Evolutionary conservation across 1,140 invertebrate genomes (phyloP).

Genomic region (Hestina assimilis): DNA sequence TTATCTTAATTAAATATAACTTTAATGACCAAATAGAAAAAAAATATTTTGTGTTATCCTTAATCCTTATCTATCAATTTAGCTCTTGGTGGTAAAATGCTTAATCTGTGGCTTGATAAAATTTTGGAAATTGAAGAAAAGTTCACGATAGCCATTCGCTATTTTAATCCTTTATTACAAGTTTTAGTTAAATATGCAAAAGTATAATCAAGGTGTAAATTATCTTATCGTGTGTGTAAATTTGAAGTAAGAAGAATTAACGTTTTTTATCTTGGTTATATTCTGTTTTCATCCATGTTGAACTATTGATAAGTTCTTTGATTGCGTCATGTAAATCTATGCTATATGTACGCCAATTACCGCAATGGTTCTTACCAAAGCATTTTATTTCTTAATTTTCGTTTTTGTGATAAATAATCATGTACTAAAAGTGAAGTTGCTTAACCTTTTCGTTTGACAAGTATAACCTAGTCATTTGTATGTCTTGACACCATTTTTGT

Average conservation of each 20-base stretch:
- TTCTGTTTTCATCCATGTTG: conserved; percentile 62
- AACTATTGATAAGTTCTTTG: conserved; percentile 68
- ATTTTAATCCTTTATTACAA: conserved; percentile 1
- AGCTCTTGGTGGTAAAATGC: conserved; percentile 9
- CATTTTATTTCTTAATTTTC: conserved; percentile 21
- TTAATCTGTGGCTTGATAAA: too few species aligned
- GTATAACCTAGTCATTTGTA: conserved; percentile 62
- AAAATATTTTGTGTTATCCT: too few species aligned
- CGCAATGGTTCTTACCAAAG: conserved; percentile 5
- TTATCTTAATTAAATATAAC: too few species aligned
- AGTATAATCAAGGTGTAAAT: neutral
- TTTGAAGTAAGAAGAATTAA: conserved; percentile 18
- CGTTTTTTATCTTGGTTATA: conserved; percentile 47
- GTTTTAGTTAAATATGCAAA: conserved; percentile 9
- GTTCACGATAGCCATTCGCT: conserved; percentile 27
- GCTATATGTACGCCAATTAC: conserved; percentile 40
- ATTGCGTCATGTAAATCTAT: conserved; percentile 75
- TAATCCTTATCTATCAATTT: too few species aligned
- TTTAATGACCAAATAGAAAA: too few species aligned
- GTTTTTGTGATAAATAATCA: neutral
- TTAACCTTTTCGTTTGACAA: conserved; percentile 69
- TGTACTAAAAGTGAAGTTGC: conserved; percentile 17
- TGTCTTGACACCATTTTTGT: conserved; percentile 72
- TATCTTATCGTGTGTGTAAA: neutral
- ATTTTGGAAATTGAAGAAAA: conserved; percentile 34